These are phyloP conservation scores for Echeneis naucrates DNA, from an alignment of 2,797 vertebrate species.

Conservation along the genomic window DNA sequence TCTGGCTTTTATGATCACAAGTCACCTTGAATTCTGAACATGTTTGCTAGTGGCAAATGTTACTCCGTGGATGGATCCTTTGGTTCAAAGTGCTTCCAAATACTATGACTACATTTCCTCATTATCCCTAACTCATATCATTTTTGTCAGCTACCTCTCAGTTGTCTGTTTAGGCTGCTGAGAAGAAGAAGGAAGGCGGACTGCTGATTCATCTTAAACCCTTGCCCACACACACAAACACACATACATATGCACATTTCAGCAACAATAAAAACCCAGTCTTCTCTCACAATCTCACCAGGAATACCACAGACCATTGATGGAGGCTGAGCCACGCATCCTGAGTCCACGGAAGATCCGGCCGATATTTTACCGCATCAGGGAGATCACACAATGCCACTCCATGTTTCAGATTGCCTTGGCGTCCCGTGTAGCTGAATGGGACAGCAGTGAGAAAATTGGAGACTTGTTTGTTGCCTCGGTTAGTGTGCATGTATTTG, in stretches of 20 bases:
- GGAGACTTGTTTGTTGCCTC: slow-evolving; percentile 97
- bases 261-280: slow-evolving; percentile 21
- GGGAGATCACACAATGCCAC: slow-evolving; percentile 96
- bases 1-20: slow-evolving; percentile 63
- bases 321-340: slow-evolving; percentile 92
- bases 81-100: slow-evolving; percentile 40
- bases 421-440: slow-evolving; percentile 92
- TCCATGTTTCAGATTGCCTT: slow-evolving; percentile 97
- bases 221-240: not conserved
- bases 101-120: slow-evolving; percentile 29
- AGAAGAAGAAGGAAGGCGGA: slow-evolving; percentile 28
- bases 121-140: slow-evolving; percentile 30
- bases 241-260: not conserved
- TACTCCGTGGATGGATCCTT: slow-evolving; percentile 46
- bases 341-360: slow-evolving; percentile 92
- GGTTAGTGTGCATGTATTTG: slow-evolving; percentile 70
- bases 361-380: slow-evolving; percentile 89
- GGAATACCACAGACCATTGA: slow-evolving; percentile 92
- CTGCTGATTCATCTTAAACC: slow-evolving; percentile 45
- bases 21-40: slow-evolving; percentile 51
- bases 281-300: slow-evolving; percentile 60
- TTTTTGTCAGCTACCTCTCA: slow-evolving; percentile 31
- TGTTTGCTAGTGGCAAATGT: slow-evolving; percentile 44
- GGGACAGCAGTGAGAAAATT: slow-evolving; percentile 93
- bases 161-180: slow-evolving; percentile 44